Percentiles rank a stretch among this genome's conserved stretches.
Evolutionary conservation across 2,888 invertebrate species (phyloP).

Genomic region (Tachina fera): DNA sequence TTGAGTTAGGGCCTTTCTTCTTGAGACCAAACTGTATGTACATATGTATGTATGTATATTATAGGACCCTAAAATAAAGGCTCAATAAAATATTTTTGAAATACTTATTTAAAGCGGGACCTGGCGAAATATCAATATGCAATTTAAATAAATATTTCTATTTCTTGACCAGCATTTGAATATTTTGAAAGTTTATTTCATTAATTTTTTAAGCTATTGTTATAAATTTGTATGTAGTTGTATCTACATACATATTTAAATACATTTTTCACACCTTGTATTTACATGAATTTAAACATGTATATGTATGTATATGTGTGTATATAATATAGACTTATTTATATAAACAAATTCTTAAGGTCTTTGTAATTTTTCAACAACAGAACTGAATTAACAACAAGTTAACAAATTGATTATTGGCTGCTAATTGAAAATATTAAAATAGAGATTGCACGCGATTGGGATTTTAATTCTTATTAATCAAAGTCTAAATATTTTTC

Average conservation of each 20-base stretch:
- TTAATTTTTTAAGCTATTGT: no score
- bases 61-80: background rate
- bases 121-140: background rate
- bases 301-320: background rate
- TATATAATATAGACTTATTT: background rate
- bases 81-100: background rate
- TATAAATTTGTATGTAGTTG: no score
- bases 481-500: constrained; percentile 17
- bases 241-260: no score
- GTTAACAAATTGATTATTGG: constrained; percentile 62
- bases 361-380: constrained; percentile 55
- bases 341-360: constrained; percentile 22
- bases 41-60: background rate
- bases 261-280: constrained; percentile 30
- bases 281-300: background rate
- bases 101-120: background rate
- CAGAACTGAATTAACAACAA: constrained; percentile 59
- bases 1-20: no score
- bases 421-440: constrained; percentile 52
- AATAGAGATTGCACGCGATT: constrained; percentile 60
- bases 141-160: background rate
- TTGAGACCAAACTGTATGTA: no score
- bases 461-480: constrained; percentile 36
- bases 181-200: no score
- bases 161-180: no score